These are phyloP conservation scores for Parus major DNA, from an alignment of 2,113 vertebrate genomes.

Conservation along the genomic window DNA sequence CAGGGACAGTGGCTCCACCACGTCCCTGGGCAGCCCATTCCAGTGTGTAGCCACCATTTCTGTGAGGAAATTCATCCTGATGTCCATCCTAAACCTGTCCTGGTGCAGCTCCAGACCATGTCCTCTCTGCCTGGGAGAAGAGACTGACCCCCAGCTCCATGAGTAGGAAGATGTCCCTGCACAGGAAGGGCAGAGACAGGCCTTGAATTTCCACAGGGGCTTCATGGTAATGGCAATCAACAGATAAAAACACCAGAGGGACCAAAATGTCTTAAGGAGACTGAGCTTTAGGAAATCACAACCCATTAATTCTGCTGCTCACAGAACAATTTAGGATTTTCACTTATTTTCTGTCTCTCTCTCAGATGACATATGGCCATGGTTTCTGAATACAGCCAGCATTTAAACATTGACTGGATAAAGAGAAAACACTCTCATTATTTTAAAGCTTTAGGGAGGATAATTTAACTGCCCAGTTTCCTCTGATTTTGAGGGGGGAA, in stretches of 20 bases:
- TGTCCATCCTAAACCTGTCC: not conserved
- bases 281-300: not conserved
- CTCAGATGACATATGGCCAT: not conserved
- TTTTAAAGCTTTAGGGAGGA: not conserved
- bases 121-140: not conserved
- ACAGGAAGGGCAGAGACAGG: not conserved
- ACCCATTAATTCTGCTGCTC: not conserved
- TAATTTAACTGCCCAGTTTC: not conserved
- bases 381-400: not conserved
- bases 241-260: not conserved
- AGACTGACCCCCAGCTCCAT: too few relatives aligned
- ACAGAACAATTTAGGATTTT: not conserved
- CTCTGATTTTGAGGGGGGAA: not conserved
- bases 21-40: not conserved
- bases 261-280: not conserved
- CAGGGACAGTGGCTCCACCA: rapidly evolving
- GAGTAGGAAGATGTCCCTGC: not conserved
- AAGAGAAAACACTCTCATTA: not conserved
- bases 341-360: not conserved
- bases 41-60: rapidly evolving
- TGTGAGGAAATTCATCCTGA: not conserved
- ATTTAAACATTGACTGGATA: not conserved
- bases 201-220: not conserved
- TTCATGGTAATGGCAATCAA: not conserved
- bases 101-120: not conserved